Percentiles rank a stretch among this genome's conserved stretches.
phyloP scores from a whole-genome alignment of 2,113 vertebrate species.

The Bettongia penicillata region DNA sequence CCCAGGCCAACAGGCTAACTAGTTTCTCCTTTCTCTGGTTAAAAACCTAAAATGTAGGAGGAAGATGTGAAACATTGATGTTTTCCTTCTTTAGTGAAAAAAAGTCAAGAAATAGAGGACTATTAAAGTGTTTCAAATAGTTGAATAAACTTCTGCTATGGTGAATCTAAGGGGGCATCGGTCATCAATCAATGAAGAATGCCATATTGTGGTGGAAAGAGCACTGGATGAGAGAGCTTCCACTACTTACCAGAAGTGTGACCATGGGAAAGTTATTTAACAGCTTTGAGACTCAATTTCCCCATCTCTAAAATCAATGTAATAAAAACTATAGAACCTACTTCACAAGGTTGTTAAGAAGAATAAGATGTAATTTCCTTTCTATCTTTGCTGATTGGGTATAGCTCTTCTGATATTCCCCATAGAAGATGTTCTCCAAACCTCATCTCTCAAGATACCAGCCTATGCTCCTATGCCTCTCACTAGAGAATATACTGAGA shows the following conservation, averaged over 20 bases:
- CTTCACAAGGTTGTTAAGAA: background rate
- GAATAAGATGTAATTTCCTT: background rate
- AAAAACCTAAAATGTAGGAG: background rate
- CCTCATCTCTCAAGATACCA: background rate
- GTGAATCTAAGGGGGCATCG: background rate
- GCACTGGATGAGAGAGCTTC: background rate
- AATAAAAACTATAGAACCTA: background rate
- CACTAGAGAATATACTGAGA: background rate
- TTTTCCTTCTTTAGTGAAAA: background rate
- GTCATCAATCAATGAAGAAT: background rate
- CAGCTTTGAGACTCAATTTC: background rate
- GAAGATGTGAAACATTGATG: background rate
- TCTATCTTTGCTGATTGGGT: background rate
- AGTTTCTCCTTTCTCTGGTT: background rate
- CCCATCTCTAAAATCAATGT: background rate
- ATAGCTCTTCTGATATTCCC: background rate
- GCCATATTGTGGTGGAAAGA: background rate
- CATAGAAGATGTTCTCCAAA: background rate
- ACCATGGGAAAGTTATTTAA: background rate
- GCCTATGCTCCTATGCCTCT: background rate
- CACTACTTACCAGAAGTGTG: background rate
- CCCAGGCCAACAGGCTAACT: background rate
- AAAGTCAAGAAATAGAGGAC: background rate
- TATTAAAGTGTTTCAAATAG: background rate
- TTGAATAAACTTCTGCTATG: background rate